phyloP scores from a whole-genome alignment of 2,888 invertebrate species.

The Mesopsocus fuscifrons region DNA sequence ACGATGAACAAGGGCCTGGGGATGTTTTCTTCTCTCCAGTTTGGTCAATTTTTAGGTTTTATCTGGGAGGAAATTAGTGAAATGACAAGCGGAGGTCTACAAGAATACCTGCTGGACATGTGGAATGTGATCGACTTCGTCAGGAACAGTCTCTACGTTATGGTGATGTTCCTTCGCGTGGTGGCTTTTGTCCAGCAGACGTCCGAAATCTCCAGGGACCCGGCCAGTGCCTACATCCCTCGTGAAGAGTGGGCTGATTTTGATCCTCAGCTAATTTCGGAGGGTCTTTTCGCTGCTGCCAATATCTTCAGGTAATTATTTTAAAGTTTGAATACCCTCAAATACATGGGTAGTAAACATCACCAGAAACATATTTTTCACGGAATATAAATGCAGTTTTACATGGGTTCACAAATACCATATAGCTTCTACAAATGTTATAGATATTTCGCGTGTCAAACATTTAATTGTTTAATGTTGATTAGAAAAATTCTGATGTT shows the following conservation, averaged over 20 bases:
- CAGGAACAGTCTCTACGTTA: constrained; percentile 67
- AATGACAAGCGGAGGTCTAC: constrained; percentile 72
- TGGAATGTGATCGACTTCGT: constrained; percentile 96
- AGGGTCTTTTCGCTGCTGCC: constrained; percentile 84
- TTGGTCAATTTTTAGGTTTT: constrained; percentile 51
- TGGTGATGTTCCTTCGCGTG: constrained; percentile 43
- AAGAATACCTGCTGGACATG: constrained; percentile 72
- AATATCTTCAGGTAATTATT: constrained; percentile 61
- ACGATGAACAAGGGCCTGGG: too few relatives aligned
- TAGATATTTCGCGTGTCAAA: too few relatives aligned
- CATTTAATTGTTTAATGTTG: too few relatives aligned
- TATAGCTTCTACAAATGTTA: too few relatives aligned
- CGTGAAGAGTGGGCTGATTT: constrained; percentile 81
- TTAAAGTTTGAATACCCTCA: not conserved
- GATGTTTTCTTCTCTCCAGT: too few relatives aligned
- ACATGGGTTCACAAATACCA: too few relatives aligned
- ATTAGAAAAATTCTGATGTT: too few relatives aligned
- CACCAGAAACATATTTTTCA: too few relatives aligned
- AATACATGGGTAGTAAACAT: too few relatives aligned
- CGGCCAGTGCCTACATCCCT: constrained; percentile 50
- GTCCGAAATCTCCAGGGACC: constrained; percentile 44
- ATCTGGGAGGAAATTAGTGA: constrained; percentile 87
- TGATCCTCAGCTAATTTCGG: constrained; percentile 83
- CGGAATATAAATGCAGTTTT: too few relatives aligned
- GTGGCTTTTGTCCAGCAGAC: constrained; percentile 59